A percentile compares a stretch with the other conserved stretches of the same genome.
Evolutionary conservation across 92 coral and sea anemone genomes (phyloP).

Genomic region (Anthopleura xanthogrammica): DNA sequence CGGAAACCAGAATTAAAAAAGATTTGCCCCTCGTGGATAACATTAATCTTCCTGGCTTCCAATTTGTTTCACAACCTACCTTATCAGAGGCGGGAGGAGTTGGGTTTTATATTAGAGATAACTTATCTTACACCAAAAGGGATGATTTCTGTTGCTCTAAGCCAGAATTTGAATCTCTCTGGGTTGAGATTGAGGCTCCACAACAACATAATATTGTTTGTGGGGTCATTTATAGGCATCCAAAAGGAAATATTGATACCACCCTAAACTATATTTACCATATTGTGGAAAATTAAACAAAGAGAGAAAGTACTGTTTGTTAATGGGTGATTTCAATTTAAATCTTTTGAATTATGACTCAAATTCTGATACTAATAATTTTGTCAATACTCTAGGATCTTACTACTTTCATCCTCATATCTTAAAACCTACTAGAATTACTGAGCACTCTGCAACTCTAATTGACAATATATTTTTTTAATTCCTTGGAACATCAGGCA

Average conservation of each 20-base stretch:
- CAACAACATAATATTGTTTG: constrained; percentile 23
- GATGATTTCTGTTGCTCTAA: constrained; percentile 28
- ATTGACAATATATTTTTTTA: constrained; percentile 46
- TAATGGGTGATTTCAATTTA: constrained; percentile 43
- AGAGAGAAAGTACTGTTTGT: constrained; percentile 35
- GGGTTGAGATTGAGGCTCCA: constrained; percentile 42
- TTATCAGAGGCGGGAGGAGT: constrained; percentile 42
- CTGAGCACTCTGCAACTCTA: no score
- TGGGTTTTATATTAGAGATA: constrained; percentile 31
- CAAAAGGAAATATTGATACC: constrained; percentile 22
- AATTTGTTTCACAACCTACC: constrained; percentile 41
- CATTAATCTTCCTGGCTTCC: constrained; percentile 30
- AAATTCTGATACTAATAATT: constrained; percentile 42
- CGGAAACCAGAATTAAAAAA: constrained; percentile 44
- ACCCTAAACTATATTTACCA: constrained; percentile 26
- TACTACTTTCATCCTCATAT: constrained; percentile 41
- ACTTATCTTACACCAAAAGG: constrained; percentile 24
- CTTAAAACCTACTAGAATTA: no score
- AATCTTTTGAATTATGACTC: constrained; percentile 33
- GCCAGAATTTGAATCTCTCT: constrained; percentile 41
- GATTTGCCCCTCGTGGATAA: constrained; percentile 12
- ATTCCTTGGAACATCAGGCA: constrained; percentile 52
- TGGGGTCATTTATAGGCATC: constrained; percentile 45
- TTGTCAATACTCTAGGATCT: constrained; percentile 44
- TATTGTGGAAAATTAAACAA: constrained; percentile 25